A percentile compares a stretch with the other conserved stretches of the same genome.
These are phyloP conservation scores for Diprion similis DNA, from an alignment of 1,140 invertebrate species.

Conservation along the genomic window DNA sequence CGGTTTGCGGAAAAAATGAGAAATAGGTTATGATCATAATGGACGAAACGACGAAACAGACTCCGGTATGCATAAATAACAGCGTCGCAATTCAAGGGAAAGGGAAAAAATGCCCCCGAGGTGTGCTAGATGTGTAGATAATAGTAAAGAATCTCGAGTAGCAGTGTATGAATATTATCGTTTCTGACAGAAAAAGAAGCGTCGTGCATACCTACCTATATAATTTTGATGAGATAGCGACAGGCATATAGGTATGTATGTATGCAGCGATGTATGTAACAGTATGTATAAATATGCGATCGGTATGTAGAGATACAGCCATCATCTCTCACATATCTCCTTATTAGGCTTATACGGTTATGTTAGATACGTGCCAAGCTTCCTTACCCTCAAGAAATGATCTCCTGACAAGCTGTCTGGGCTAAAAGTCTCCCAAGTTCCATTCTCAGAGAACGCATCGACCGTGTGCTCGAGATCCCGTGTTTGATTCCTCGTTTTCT, in stretches of 20 bases:
- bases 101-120: no score
- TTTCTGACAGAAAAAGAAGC: slow-evolving; percentile 17
- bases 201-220: not conserved
- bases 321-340: not conserved
- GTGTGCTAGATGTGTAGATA: no score
- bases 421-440: slow-evolving; percentile 69
- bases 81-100: no score
- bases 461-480: slow-evolving; percentile 59
- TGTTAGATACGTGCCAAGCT: slow-evolving; percentile 16
- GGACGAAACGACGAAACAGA: no score
- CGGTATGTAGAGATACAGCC: slow-evolving; percentile 22
- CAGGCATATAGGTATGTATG: slow-evolving; percentile 1
- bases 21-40: no score
- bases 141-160: no score
- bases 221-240: no score
- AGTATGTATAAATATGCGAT: slow-evolving; percentile 10
- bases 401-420: slow-evolving; percentile 63
- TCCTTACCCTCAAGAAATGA: slow-evolving; percentile 64
- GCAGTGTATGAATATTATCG: no score
- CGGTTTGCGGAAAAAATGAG: no score
- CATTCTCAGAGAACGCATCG: slow-evolving; percentile 68
- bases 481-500: slow-evolving; percentile 60
- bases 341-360: not conserved
- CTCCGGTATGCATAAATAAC: no score
- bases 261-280: not conserved